Base-by-base conservation (phyloP, 2,113 vertebrate species). In the Meleagris gallopavo region DNA sequence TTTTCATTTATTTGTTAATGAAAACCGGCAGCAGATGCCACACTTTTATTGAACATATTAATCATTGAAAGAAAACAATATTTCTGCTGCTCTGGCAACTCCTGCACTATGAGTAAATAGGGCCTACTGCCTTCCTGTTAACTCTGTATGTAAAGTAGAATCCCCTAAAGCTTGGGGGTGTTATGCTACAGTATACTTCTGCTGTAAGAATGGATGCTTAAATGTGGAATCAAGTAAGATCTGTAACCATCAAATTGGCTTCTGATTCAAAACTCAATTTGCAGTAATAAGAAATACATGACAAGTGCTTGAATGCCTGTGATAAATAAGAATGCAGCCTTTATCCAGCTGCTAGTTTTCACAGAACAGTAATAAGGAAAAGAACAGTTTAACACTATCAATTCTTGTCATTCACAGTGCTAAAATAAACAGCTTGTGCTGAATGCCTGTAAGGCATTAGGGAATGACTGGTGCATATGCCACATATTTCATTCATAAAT, bases 1-100 rank as follows among this genome's bases (percentile, higher is more conserved):
- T 97, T 96, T 96, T 95, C 95, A 96, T 97, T 97, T 97, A 96
- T 97, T 94, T 97, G 95, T 92, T 97, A 98, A 97, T 97, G 95
- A 97, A 96, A 98, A 96, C 97, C 97, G 94, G 91, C 96, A 97
- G 95, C 96, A 92, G 90, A 89, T 70, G 85, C 91, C 83, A 66
- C 72, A 67, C 88, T 88, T 94, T 95, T 92, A 83, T 94, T 89
- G 69, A 96, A 76, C 77, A 91, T 92, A 95, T 95, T 96, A 92
- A 97, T 89, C 90, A 95, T 54, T 83, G 89, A 96, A 94, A 87
- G 89, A 96, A 95, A 96, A 93, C 81, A 96, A 52, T 71, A 86
- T 90, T 96, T 95, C 83, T 90, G 72, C 93, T 78, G 89, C 88
- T 89, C 69, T 93, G 95, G 94, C 88, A 93, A 66, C 82, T 96